Base-by-base conservation (phyloP, 2,113 vertebrate species). In the Lagopus leucura region DNA sequence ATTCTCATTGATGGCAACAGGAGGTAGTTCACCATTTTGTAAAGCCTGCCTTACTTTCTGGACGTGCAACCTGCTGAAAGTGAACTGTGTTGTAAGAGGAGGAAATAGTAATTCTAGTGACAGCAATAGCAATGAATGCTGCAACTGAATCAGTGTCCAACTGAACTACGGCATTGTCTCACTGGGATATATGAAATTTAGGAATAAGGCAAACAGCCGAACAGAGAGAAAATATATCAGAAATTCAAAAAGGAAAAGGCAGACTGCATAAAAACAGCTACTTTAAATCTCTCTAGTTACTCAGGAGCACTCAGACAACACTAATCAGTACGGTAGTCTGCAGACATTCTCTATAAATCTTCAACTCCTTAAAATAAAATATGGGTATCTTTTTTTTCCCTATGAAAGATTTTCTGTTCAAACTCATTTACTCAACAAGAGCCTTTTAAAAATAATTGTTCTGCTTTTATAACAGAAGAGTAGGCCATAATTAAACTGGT, bases 401-500 rank as follows among this genome's bases (percentile, higher is more conserved):
- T 82, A 52, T 77, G 75, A 93, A 85, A 90, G 54, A 76, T 83
- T 65, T 92, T 94, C 72, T 92, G 43, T 69, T 91, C 48, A 77
- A 92, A 86, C 22, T 78, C 43, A 48, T 89, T 86, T 88, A 86
- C 21, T 45, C 86, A 83, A 90, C 22, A 66, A 88, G 40, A 88
- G 25, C 58, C 82, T 92, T 87, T 91, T 70, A 60, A 61, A 71
- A 92, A 89, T 60, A 14, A 82, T 89, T 86, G 52, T 77, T 66
- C 52, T 91, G 85, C 45, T 93, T 92, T 86, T 88, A 28, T 77
- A 89, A 74, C 34, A 91, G 89, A 89, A 67, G 57, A 72, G 28
- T 6, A 69, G 54, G 16, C 57, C 69, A 57, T 92, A 90, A 96
- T 95, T 95, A 93, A 94, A 71, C 78, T 86, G 55, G 60, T 91